phyloP scores from a whole-genome alignment of 2,113 vertebrate species.

The Actinemys pallida region DNA sequence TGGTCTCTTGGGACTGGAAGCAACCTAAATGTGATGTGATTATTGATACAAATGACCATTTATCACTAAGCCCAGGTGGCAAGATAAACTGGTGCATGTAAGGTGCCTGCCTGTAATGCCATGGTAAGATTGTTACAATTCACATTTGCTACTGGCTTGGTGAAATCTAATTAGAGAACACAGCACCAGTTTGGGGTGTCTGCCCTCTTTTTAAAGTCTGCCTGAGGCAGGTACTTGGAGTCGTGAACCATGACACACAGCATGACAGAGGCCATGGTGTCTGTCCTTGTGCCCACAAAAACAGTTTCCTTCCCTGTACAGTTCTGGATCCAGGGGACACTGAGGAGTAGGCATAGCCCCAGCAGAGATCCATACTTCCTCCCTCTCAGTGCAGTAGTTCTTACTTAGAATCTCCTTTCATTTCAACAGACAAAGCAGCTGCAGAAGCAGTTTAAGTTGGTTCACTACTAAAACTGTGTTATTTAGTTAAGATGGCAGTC shows the following conservation, averaged over 20 bases:
- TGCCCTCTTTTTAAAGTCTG: not conserved
- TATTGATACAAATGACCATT: too few species aligned
- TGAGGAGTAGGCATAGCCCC: not conserved
- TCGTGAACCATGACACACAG: not conserved
- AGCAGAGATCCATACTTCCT: not conserved
- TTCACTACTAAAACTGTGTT: not conserved
- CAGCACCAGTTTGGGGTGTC: not conserved
- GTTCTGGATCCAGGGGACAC: not conserved
- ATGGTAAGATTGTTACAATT: not conserved
- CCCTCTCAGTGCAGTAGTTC: not conserved
- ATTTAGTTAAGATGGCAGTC: not conserved
- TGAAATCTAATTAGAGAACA: not conserved
- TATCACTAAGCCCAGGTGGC: too few species aligned
- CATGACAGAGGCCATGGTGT: not conserved
- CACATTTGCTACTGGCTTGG: not conserved
- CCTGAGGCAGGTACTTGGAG: not conserved
- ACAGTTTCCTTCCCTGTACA: not conserved
- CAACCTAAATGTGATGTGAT: too few species aligned
- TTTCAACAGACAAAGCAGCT: not conserved
- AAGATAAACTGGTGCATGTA: too few species aligned
- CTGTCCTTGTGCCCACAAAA: not conserved
- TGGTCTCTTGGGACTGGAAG: too few species aligned
- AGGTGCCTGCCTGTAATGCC: not conserved
- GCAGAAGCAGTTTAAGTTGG: not conserved
- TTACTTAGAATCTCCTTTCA: not conserved